Conservation (phyloP, 2,113 vertebrate genomes). For the Podarcis muralis region DNA sequence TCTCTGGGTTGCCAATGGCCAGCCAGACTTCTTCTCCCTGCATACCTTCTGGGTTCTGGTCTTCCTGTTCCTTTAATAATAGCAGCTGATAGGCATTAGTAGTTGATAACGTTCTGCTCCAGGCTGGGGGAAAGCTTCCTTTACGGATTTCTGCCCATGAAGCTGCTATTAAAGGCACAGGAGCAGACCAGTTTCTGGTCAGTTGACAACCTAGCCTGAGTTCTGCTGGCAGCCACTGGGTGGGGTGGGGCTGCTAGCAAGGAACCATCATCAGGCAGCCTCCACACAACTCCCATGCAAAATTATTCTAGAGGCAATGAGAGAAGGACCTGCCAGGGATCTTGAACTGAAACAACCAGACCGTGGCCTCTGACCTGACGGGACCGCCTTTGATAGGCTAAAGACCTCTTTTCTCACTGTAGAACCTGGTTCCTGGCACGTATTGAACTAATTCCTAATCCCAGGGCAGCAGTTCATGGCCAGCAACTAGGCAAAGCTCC, state of each 20-base stretch:
- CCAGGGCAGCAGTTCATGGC: background rate
- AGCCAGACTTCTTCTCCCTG: background rate
- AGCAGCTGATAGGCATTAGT: background rate
- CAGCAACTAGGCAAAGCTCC: background rate
- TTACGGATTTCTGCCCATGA: background rate
- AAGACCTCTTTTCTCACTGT: background rate
- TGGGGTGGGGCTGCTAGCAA: too few species aligned
- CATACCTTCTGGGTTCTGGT: too few species aligned
- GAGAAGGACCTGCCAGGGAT: background rate
- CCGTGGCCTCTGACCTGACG: background rate
- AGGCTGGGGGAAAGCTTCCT: background rate
- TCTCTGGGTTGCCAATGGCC: background rate
- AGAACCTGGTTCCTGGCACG: too few species aligned
- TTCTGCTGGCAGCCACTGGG: background rate
- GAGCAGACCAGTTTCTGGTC: background rate
- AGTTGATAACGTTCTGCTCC: background rate
- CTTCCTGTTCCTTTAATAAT: background rate
- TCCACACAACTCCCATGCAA: background rate
- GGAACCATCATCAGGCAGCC: background rate
- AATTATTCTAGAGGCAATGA: background rate
- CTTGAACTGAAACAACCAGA: background rate
- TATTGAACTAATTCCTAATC: background rate
- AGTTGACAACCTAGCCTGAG: background rate
- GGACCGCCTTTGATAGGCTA: background rate
- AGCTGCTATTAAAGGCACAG: background rate